Conservation (phyloP, 2,113 vertebrate species). For the Lipophrys pholis region DNA sequence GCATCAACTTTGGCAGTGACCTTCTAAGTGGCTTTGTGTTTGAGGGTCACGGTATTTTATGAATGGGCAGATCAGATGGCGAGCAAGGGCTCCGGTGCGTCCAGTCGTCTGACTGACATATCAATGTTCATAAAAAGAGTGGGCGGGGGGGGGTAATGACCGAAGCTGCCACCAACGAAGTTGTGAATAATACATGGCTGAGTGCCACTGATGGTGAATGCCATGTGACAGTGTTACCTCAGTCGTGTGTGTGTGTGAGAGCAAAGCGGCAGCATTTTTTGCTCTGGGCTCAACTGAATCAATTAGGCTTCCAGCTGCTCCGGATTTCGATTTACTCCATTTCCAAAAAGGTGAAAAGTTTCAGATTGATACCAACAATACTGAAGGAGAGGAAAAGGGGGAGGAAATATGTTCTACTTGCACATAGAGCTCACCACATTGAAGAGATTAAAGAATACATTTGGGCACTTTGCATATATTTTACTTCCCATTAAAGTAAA, state of each 20-base stretch:
- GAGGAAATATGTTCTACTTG: too few species aligned
- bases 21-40: neutral
- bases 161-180: neutral
- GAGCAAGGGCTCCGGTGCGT: neutral
- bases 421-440: too few species aligned
- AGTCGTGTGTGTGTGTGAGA: neutral
- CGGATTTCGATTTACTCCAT: conserved; percentile 14
- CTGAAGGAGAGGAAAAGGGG: too few species aligned
- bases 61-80: neutral
- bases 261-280: neutral
- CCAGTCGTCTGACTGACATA: neutral
- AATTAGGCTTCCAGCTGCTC: neutral
- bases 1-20: neutral
- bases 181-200: conserved; percentile 9
- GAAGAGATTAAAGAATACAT: too few species aligned
- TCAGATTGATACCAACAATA: neutral
- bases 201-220: conserved; percentile 15
- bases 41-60: neutral
- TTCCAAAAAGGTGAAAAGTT: neutral
- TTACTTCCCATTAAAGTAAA: too few species aligned
- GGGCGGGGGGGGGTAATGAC: too few species aligned
- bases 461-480: too few species aligned
- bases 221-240: neutral
- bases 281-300: neutral
- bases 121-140: neutral